A percentile compares a stretch with the other conserved stretches of the same genome.
Evolutionary conservation across 2,888 invertebrate genomes (phyloP).

Genomic region (Cartodere bifasciata): DNA sequence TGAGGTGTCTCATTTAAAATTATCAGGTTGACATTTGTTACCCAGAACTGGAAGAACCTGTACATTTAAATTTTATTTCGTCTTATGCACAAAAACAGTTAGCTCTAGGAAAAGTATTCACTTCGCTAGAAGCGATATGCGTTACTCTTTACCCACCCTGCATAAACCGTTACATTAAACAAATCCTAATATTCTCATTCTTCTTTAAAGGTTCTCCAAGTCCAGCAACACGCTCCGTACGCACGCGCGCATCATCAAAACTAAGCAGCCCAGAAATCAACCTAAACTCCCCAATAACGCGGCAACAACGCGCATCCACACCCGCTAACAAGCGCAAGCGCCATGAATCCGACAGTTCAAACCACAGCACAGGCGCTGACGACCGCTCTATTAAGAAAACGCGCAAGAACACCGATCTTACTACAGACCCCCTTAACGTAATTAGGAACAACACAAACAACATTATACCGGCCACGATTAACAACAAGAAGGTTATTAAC

Average conservation of each 20-base stretch:
- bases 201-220: conserved; percentile 26
- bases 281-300: conserved; percentile 25
- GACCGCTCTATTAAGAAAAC: conserved; percentile 28
- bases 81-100: no score
- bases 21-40: no score
- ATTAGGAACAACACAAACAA: conserved; percentile 32
- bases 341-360: conserved; percentile 67
- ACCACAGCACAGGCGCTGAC: conserved; percentile 39
- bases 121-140: no score
- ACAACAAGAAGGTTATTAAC: conserved; percentile 12
- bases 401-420: conserved; percentile 49
- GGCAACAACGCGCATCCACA: conserved; percentile 12
- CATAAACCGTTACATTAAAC: no score
- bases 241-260: conserved; percentile 56
- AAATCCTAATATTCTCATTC: neutral
- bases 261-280: conserved; percentile 47
- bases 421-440: conserved; percentile 36
- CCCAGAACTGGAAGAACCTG: no score
- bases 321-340: conserved; percentile 53
- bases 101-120: no score
- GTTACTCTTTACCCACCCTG: no score
- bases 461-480: conserved; percentile 25
- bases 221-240: conserved; percentile 39
- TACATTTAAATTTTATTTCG: no score
- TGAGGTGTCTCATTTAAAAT: no score